phyloP scores from a whole-genome alignment of 2,888 invertebrate genomes.

The Hypena proboscidalis region DNA sequence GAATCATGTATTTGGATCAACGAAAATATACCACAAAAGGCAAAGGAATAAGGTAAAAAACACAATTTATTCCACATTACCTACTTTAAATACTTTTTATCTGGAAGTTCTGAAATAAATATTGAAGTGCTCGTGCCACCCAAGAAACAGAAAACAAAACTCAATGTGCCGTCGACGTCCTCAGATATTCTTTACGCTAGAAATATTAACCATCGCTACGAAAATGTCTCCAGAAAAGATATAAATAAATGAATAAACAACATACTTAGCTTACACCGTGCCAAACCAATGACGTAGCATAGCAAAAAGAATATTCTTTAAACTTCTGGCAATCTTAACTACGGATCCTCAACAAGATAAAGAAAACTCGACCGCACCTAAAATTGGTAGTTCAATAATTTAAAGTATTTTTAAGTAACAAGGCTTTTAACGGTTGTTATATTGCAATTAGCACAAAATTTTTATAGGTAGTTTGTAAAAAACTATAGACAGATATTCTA shows the following conservation, averaged over 20 bases:
- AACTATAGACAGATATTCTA: too few species aligned
- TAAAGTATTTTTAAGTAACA: too few species aligned
- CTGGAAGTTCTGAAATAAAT: slow-evolving; percentile 50
- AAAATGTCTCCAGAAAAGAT: slow-evolving; percentile 39
- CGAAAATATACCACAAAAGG: slow-evolving; percentile 36
- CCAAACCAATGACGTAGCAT: slow-evolving; percentile 8
- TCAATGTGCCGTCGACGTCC: slow-evolving; percentile 35
- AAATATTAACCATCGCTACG: slow-evolving; percentile 44
- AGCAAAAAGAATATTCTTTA: too few species aligned
- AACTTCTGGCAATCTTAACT: too few species aligned
- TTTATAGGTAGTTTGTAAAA: too few species aligned
- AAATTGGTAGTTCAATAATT: background rate
- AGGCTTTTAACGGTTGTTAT: too few species aligned
- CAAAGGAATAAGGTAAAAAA: slow-evolving; percentile 28
- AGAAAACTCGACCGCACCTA: too few species aligned
- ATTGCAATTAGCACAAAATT: too few species aligned
- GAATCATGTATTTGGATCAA: slow-evolving; percentile 35
- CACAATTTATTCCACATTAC: slow-evolving; percentile 46
- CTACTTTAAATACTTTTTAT: slow-evolving; percentile 56
- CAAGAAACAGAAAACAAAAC: slow-evolving; percentile 48
- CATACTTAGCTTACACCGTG: slow-evolving; percentile 30
- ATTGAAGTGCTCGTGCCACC: slow-evolving; percentile 48
- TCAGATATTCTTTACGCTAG: slow-evolving; percentile 42
- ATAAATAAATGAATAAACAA: slow-evolving; percentile 41
- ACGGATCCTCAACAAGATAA: too few species aligned